These are phyloP conservation scores for Temnothorax ravouxi DNA, from an alignment of 2,888 invertebrate species.

Conservation along the genomic window DNA sequence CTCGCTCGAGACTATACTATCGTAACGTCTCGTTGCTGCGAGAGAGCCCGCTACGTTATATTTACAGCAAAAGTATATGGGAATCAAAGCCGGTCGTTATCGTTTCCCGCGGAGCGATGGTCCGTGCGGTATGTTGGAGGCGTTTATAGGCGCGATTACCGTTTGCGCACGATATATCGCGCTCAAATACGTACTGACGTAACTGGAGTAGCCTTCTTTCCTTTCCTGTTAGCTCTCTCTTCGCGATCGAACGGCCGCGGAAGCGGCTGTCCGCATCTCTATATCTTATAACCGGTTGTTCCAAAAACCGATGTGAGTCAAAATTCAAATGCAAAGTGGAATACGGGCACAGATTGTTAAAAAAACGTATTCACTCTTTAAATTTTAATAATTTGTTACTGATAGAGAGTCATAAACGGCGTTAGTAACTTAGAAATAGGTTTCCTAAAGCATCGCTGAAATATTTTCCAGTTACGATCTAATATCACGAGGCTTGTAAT, in stretches of 20 bases:
- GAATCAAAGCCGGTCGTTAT: slow-evolving; percentile 43
- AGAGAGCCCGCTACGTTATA: background rate
- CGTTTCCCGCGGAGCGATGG: slow-evolving; percentile 37
- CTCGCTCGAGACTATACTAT: background rate
- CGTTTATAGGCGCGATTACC: slow-evolving; percentile 45
- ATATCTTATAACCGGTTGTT: background rate
- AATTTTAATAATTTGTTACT: background rate
- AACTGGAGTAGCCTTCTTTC: slow-evolving; percentile 55
- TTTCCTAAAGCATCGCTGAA: background rate
- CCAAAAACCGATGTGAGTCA: background rate
- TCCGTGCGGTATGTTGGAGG: slow-evolving; percentile 35
- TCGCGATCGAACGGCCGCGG: slow-evolving; percentile 15
- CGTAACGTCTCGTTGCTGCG: background rate
- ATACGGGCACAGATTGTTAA: background rate
- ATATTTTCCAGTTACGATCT: background rate
- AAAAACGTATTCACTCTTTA: background rate
- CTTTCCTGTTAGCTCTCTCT: slow-evolving; percentile 50
- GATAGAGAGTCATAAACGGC: background rate
- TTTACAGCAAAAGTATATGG: background rate
- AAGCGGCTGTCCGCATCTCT: slow-evolving; percentile 6
- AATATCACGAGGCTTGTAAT: background rate
- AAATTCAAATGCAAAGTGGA: background rate
- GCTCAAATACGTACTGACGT: slow-evolving; percentile 43
- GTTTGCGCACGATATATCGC: slow-evolving; percentile 43
- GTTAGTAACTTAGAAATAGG: background rate